Evolutionary conservation across 2,113 vertebrate species (phyloP), one percentile per base, ranked within the genome.

Genomic region (Chionomys nivalis): DNA sequence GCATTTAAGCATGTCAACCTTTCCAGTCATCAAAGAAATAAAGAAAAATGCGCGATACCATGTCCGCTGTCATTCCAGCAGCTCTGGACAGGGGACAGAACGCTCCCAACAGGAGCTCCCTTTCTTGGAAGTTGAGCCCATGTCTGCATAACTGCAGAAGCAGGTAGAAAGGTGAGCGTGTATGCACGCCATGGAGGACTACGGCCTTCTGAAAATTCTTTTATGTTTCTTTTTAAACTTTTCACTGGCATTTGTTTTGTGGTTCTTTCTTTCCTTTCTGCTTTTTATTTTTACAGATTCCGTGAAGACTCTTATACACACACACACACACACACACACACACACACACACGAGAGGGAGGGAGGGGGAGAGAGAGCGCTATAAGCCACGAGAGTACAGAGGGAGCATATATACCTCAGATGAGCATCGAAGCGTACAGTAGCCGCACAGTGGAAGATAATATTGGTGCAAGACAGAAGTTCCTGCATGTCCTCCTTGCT

Each of bases 371-470:
- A 55, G 33, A 24, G 11, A 21, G 0, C 0, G 28, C 17, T 2
- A 14, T 1, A 42, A 31, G 61, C 26, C 5, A 1, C 0, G n/a
- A 4, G 63, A 28, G 21, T 36, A 28, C 7, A 52, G 81, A 76
- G 58, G 82, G 76, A 82, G 96, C 39, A 77, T 98, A 58, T 58
- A 0, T 58, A 99, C 99, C 99, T 99, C 89, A 99, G 98, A 0
- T 98, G 98, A 75, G 99, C 99, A 7, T 99, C 99, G 75, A 99
- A 99, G 94, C 99, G 99, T 94, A 99, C 99, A 13, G 99, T 99
- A 95, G 99, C 99, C 0, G 99, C 99, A 89, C 99, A 99, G 98
- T 99, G 99, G 98, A 99, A 99, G 98, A 99, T 76, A 28, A 99
- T 63, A 96, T 99, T 99, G 97, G 99, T 98, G 89, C 98, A 98